phyloP scores from a whole-genome alignment of 2,113 vertebrate species.

The Ellobius talpinus region DNA sequence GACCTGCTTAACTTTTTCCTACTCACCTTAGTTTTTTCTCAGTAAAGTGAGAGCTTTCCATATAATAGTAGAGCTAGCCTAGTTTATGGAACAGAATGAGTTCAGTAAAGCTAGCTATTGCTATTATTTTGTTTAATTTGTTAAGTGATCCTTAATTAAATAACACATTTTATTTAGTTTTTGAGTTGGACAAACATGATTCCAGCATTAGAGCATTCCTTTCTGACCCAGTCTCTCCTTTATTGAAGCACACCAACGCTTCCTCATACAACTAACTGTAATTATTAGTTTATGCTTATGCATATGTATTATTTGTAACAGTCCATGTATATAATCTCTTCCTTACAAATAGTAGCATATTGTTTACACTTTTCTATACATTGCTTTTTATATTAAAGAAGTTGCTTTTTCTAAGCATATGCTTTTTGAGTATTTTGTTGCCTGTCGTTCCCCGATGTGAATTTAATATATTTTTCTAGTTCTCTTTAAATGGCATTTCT shows the following conservation, averaged over 20 bases:
- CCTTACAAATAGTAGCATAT: neutral
- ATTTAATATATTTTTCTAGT: conserved; percentile 51
- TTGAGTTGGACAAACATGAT: neutral
- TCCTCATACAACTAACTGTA: neutral
- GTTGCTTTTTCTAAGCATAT: neutral
- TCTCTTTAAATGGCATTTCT: neutral
- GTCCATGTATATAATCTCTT: conserved; percentile 10
- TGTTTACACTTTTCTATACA: neutral
- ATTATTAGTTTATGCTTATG: neutral
- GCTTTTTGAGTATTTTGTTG: neutral
- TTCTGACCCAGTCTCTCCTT: neutral
- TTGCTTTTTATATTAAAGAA: neutral
- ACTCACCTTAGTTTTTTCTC: neutral
- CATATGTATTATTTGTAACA: neutral
- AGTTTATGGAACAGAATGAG: neutral
- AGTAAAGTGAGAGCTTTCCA: neutral
- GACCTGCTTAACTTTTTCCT: neutral
- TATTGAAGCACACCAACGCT: neutral
- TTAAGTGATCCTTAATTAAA: conserved; percentile 33
- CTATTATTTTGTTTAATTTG: neutral
- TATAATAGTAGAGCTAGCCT: neutral
- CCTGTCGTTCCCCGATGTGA: neutral
- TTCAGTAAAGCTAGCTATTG: conserved; percentile 7
- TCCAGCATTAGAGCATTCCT: neutral
- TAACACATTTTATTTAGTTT: conserved; percentile 28